Percentiles rank a stretch among this genome's conserved stretches.
phyloP scores from a whole-genome alignment of 2,888 invertebrate species.

The Eristalis tenax region DNA sequence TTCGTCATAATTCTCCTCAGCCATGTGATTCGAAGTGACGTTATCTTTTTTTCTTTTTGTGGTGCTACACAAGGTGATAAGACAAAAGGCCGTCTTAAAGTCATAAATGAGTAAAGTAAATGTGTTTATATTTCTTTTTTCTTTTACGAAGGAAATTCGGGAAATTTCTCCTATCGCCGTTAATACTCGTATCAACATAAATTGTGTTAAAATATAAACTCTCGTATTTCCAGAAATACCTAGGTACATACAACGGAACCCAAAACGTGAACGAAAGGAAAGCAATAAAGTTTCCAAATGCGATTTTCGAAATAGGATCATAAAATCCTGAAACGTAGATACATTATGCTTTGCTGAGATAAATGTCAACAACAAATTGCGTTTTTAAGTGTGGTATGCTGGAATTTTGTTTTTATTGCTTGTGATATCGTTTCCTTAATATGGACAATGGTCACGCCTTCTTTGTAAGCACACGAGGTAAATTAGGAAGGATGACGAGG shows the following conservation, averaged over 20 bases:
- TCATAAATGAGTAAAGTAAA: slow-evolving; percentile 4
- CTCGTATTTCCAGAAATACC: not conserved
- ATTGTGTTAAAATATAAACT: not conserved
- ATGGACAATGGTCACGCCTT: slow-evolving; percentile 12
- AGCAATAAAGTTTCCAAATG: slow-evolving; percentile 26
- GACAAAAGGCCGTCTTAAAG: not conserved
- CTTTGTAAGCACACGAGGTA: not conserved
- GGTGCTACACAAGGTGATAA: not conserved
- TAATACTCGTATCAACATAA: not conserved
- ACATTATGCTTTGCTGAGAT: slow-evolving; percentile 2
- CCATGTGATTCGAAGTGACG: not conserved
- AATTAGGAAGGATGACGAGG: not conserved
- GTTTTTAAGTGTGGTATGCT: slow-evolving; percentile 5
- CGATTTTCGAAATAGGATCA: slow-evolving; percentile 25
- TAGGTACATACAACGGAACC: not conserved
- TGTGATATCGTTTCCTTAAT: not conserved
- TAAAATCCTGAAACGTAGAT: slow-evolving; percentile 4
- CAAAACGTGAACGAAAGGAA: slow-evolving; percentile 7
- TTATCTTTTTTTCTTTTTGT: not conserved
- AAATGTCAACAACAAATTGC: slow-evolving; percentile 26
- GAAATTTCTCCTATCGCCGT: not conserved
- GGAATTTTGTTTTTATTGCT: slow-evolving; percentile 27
- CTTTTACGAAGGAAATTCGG: not conserved
- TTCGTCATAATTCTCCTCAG: not conserved
- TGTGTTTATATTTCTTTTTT: not conserved